Evolutionary conservation across 2,888 invertebrate species (phyloP).

Genomic region (Drosophila helvetica): DNA sequence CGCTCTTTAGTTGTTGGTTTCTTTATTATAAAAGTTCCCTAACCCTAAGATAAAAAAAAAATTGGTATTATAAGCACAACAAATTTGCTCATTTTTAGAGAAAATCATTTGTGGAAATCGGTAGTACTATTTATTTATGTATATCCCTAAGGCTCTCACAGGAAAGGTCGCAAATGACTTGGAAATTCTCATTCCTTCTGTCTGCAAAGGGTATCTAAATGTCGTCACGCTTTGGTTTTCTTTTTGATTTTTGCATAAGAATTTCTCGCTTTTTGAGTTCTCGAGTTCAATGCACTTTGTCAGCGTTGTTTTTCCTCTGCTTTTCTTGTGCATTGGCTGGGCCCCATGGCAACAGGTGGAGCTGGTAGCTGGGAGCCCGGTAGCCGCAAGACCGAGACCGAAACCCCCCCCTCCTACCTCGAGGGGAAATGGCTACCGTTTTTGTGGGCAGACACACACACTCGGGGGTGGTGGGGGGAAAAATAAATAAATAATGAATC

Average conservation of each 20-base stretch:
- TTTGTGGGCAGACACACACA: too few relatives aligned
- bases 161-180: too few relatives aligned
- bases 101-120: background rate
- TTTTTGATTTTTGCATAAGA: slow-evolving; percentile 70
- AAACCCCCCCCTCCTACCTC: background rate
- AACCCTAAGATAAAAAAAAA: background rate
- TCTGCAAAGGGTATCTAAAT: slow-evolving; percentile 14
- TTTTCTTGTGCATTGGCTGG: slow-evolving; percentile 34
- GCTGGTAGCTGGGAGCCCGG: background rate
- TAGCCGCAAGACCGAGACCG: background rate
- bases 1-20: slow-evolving; percentile 53
- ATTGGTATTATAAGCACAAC: background rate
- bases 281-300: slow-evolving; percentile 71
- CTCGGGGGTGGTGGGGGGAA: background rate
- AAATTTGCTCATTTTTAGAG: background rate
- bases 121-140: background rate
- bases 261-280: slow-evolving; percentile 73
- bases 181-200: slow-evolving; percentile 5
- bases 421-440: background rate
- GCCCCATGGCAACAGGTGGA: slow-evolving; percentile 19
- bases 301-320: slow-evolving; percentile 52
- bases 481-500: background rate
- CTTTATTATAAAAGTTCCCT: slow-evolving; percentile 28
- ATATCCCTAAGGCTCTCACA: too few relatives aligned
- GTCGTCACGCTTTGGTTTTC: slow-evolving; percentile 6